Evolutionary conservation across 2,113 vertebrate genomes (phyloP), one percentile per base, ranked within the genome.

Genomic region (Rhea americana): DNA sequence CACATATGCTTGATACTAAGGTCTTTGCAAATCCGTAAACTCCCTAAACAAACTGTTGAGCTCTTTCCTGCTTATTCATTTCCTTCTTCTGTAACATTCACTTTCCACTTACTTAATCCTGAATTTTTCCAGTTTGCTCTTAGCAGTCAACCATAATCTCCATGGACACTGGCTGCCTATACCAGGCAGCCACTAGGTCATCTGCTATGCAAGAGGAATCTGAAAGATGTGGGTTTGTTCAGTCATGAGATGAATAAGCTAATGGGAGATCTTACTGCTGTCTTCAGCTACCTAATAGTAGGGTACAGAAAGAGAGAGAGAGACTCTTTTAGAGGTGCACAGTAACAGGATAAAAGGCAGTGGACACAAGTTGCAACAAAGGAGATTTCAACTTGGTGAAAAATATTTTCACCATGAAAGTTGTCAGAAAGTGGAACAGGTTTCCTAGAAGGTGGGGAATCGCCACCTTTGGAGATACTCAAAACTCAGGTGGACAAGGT

Each of bases 91-190:
- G 28, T 48, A 85, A 62, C 18, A 65, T 63, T 7, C 45, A 47
- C 41, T 67, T 87, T 79, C 41, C 41, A 74, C 45, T 87, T 53
- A 65, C 45, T 87, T 53, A 65, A 65, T 79, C 48, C 43, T 68
- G 58, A 61, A 5, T 61, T 66, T 85, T 94, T 66, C 58, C 58
- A 22, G 25, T 74, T 77, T 76, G 43, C 11, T 85, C 16, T 77
- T 62, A 45, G 21, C 68, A 77, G 21, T 45, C 55, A 70, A 2
- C 22, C 32, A 43, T 24, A 61, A 8, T 32, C 28, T 62, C 78
- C 61, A 48, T 0, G 1, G 65, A n/a, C 50, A 32, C 20, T 37
- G 72, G 17, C 3, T 5, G 5, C 2, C 7, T 51, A 26, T 19
- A n/a, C 30, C 41, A 77, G 35, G 11, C 48, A 90, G 55, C 24